Evolutionary conservation across 1,140 invertebrate species (phyloP).

Genomic region (Microplitis mediator): DNA sequence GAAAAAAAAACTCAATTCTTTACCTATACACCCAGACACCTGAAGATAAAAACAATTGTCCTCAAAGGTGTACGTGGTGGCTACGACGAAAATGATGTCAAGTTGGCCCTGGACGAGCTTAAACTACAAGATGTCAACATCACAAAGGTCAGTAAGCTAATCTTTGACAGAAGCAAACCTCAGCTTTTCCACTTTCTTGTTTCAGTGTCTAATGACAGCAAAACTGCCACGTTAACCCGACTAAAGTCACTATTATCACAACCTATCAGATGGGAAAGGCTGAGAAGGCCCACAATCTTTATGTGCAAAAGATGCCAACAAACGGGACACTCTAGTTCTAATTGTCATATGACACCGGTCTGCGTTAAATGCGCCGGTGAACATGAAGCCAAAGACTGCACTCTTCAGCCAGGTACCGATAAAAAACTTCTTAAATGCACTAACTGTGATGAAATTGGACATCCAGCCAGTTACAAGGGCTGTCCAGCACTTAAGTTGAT

Average conservation of each 20-base stretch:
- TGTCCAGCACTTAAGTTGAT: too few species aligned
- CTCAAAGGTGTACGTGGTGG: constrained; percentile 10
- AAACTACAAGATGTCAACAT: neutral
- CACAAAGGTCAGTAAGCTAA: neutral
- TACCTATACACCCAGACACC: constrained; percentile 8
- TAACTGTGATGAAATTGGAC: too few species aligned
- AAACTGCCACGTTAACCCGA: neutral
- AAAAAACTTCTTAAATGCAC: too few species aligned
- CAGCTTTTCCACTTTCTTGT: neutral
- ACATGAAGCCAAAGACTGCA: too few species aligned
- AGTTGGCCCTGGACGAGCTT: neutral
- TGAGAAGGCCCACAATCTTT: neutral
- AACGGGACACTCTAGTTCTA: neutral
- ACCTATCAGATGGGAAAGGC: neutral
- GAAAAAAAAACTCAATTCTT: neutral
- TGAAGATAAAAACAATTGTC: constrained; percentile 11
- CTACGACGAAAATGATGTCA: neutral
- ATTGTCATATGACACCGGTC: too few species aligned
- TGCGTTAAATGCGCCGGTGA: too few species aligned
- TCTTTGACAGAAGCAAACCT: neutral
- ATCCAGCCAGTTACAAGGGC: too few species aligned
- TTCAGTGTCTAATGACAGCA: neutral
- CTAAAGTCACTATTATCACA: neutral
- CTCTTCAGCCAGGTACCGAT: too few species aligned
- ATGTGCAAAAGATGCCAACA: too few species aligned